Conservation (phyloP, 2,888 invertebrate species). For the Calameuta filiformis region DNA sequence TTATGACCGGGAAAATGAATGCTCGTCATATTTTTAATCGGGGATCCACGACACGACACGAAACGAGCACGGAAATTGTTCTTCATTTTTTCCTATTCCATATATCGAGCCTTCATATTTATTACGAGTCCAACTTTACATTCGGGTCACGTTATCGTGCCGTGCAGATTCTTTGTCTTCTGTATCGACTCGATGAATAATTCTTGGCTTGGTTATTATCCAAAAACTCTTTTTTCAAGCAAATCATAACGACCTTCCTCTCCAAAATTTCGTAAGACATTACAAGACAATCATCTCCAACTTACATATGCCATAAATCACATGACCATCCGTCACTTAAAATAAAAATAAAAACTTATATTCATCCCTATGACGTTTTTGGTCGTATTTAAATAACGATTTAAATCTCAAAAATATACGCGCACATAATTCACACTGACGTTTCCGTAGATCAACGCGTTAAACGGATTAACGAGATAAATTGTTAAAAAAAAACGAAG, state of each 20-base stretch:
- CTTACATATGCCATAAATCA: background rate
- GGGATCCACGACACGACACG: slow-evolving; percentile 13
- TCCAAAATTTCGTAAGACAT: background rate
- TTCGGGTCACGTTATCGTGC: background rate
- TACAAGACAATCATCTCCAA: background rate
- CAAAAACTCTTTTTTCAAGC: background rate
- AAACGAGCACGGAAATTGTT: background rate
- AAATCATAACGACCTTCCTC: background rate
- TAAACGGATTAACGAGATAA: background rate
- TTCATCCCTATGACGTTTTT: background rate
- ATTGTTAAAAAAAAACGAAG: background rate
- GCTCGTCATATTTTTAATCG: slow-evolving; percentile 66
- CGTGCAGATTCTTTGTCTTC: background rate
- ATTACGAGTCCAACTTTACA: background rate
- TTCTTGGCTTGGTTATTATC: background rate
- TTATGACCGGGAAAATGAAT: slow-evolving; percentile 66
- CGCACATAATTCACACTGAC: background rate
- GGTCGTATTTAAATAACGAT: background rate
- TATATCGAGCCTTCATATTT: background rate
- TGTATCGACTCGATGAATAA: background rate
- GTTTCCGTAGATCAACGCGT: background rate
- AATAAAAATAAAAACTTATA: background rate
- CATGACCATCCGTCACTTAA: background rate
- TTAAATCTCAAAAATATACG: background rate
- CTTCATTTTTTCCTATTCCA: background rate